Percentiles rank a stretch among this genome's conserved stretches.
These are phyloP conservation scores for Cephus nigrinus DNA, from an alignment of 2,888 invertebrate genomes.

Conservation along the genomic window DNA sequence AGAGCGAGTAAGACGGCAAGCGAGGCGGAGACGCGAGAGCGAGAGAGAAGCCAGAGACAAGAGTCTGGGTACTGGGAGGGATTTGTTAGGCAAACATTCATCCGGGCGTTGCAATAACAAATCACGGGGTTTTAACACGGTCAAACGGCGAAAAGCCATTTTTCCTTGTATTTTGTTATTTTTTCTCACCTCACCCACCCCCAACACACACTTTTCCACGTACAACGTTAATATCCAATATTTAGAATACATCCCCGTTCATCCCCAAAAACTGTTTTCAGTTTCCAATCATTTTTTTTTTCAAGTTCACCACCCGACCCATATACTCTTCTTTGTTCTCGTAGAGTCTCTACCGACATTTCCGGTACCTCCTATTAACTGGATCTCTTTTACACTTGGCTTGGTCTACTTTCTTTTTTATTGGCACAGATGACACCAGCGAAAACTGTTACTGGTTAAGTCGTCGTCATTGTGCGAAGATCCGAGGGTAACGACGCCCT, in stretches of 20 bases:
- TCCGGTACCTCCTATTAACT: not conserved
- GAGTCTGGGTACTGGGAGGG: conserved; percentile 32
- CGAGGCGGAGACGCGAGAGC: not conserved
- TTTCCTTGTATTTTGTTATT: not conserved
- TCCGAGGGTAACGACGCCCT: not conserved
- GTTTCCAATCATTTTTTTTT: not conserved
- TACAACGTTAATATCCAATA: not conserved
- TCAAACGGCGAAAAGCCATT: conserved; percentile 13
- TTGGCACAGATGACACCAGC: not conserved
- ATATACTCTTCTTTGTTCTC: not conserved
- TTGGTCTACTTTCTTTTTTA: not conserved
- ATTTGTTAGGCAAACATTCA: conserved; percentile 59
- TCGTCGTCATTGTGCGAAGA: not conserved
- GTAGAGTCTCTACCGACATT: not conserved
- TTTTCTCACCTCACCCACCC: not conserved
- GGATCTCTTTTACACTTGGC: not conserved
- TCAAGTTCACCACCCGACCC: not conserved
- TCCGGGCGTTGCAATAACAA: conserved; percentile 55
- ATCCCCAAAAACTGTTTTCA: not conserved
- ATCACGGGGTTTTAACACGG: conserved; percentile 42
- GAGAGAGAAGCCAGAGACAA: conserved; percentile 15
- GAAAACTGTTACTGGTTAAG: not conserved
- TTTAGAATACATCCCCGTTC: not conserved
- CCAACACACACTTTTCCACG: conserved; percentile 20
- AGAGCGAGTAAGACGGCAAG: not conserved